Evolutionary conservation across 2,888 invertebrate genomes (phyloP), one percentile per base, ranked within the genome.

Genomic region (Drosophila prolongata): DNA sequence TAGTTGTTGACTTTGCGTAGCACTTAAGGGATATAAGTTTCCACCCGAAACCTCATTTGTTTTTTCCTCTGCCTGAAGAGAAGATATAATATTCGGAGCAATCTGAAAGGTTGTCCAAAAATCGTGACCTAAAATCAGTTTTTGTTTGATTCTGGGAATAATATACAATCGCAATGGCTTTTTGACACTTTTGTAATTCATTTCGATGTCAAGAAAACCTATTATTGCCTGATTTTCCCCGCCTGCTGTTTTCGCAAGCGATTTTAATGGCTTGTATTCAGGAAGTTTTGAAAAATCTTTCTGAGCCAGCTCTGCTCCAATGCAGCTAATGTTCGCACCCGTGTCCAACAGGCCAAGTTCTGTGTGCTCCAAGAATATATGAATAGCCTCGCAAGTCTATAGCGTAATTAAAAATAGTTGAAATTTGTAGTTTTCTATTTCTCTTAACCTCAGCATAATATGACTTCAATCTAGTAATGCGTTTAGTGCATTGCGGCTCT

Each of bases 121-220:
- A 2, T 38, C n/a, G 5, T n/a, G 38, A n/a, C n/a, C 38, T 38
- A 38, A 6, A 38, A 38, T 38, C 6, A n/a, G n/a, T n/a, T 38
- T 38, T 38, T 38, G 38, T n/a, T 38, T 38, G n/a, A 38, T 38
- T n/a, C n/a, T 38, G n/a, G 38, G 38, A 38, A 38, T 38, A n/a
- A 38, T 38, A 38, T 38, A 38, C 6, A 38, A 38, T n/a, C 38
- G 1, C 38, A 38, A 6, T 4, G 38, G 38, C n/a, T 38, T 38
- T n/a, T n/a, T 38, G 2, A 38, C n/a, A n/a, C 6, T 38, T 13
- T 38, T 38, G 38, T 38, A n/a, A n/a, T 5, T n/a, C 6, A 38
- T 38, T 38, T 38, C n/a, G 2, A n/a, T 38, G 6, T n/a, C n/a
- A 38, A 38, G 38, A n/a, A 38, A 38, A 38, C 38, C 6, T n/a